phyloP scores from a whole-genome alignment of 23 tunicate genomes.

The Pegea sp. region DNA sequence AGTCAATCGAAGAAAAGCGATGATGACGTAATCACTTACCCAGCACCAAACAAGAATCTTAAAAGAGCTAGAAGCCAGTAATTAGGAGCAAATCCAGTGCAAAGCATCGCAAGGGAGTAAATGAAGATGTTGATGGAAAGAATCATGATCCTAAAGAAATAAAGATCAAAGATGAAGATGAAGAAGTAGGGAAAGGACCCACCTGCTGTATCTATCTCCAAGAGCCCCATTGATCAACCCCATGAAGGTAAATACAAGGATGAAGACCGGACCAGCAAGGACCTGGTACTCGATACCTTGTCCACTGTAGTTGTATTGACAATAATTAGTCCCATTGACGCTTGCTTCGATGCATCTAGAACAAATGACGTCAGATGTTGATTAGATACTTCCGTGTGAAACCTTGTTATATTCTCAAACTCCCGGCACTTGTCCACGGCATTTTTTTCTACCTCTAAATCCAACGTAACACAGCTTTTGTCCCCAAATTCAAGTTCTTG shows the following conservation, averaged over 20 bases:
- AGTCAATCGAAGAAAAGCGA: background rate
- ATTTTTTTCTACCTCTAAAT: slow-evolving; percentile 1
- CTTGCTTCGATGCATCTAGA: background rate
- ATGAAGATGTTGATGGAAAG: background rate
- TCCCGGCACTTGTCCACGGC: slow-evolving; percentile 5
- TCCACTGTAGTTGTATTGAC: slow-evolving; percentile 13
- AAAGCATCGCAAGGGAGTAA: slow-evolving; percentile 5
- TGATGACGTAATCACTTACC: slow-evolving; percentile 7
- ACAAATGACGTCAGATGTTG: no score
- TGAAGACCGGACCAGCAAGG: slow-evolving; percentile 11
- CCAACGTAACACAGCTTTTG: slow-evolving; percentile 31
- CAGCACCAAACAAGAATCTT: slow-evolving; percentile 16
- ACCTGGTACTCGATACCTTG: slow-evolving; percentile 19
- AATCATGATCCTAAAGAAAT: slow-evolving; percentile 4
- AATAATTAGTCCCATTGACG: background rate
- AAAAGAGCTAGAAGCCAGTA: slow-evolving; percentile 9
- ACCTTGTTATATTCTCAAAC: slow-evolving; percentile 12
- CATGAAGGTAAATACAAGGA: slow-evolving; percentile 9
- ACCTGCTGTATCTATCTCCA: slow-evolving; percentile 29
- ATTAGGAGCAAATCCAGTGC: slow-evolving; percentile 12
- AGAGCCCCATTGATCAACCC: slow-evolving; percentile 5
- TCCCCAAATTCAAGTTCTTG: slow-evolving; percentile 80
- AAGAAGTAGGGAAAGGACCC: background rate
- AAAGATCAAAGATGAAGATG: background rate
- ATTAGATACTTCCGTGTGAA: no score